Evolutionary conservation across 1,140 invertebrate species (phyloP).

Genomic region (Polypedilum pembai): DNA sequence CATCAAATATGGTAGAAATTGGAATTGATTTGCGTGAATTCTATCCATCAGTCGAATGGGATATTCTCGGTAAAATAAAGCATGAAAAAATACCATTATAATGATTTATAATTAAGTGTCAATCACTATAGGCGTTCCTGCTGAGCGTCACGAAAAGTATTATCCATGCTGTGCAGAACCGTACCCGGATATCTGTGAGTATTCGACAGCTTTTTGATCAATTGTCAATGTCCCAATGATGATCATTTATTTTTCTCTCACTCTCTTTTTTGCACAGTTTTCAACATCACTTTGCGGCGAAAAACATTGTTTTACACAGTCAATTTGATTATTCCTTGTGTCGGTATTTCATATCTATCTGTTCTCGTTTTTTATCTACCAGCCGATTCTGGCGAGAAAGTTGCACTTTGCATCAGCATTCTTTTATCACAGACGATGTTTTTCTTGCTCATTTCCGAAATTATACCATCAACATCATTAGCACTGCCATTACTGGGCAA

Average conservation of each 20-base stretch:
- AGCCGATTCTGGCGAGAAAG: conserved; percentile 97
- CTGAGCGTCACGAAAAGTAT: conserved; percentile 81
- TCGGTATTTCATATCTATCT: conserved; percentile 85
- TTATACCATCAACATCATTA: conserved; percentile 96
- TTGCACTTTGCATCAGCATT: conserved; percentile 96
- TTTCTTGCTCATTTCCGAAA: conserved; percentile 94
- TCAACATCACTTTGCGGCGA: conserved; percentile 91
- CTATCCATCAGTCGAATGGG: conserved; percentile 96
- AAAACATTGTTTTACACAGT: conserved; percentile 96
- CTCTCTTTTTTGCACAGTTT: conserved; percentile 72
- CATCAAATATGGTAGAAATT: conserved; percentile 71
- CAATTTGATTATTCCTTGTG: conserved; percentile 89
- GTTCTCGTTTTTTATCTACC: conserved; percentile 96
- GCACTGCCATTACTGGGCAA: conserved; percentile 94
- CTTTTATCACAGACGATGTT: conserved; percentile 98
- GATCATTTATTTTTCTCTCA: conserved; percentile 30
- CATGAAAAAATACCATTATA: no score
- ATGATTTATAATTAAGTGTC: no score
- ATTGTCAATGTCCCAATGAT: not conserved
- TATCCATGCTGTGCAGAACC: conserved; percentile 84
- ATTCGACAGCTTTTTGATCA: not conserved
- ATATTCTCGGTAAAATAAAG: conserved; percentile 60
- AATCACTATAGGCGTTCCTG: conserved; percentile 56
- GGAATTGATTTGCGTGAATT: conserved; percentile 91
- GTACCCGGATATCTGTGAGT: conserved; percentile 61